A percentile compares a stretch with the other conserved stretches of the same genome.
Evolutionary conservation across 2,888 invertebrate species (phyloP).

Genomic region (Troides oblongomaculatus): DNA sequence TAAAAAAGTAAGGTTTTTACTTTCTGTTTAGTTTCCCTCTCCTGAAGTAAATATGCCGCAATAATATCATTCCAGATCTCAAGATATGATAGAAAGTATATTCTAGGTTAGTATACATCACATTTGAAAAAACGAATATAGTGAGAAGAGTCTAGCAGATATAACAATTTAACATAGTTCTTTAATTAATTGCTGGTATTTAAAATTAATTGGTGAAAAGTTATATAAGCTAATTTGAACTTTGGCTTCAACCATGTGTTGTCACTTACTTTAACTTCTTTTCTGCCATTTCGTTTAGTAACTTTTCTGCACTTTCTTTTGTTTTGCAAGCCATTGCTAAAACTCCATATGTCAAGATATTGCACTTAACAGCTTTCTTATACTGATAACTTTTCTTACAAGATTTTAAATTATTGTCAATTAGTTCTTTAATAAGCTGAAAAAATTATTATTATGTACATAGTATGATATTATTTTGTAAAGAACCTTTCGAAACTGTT

Average conservation of each 20-base stretch:
- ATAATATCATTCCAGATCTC: no score
- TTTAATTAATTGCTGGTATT: not conserved
- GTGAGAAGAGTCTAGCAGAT: no score
- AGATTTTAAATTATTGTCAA: slow-evolving; percentile 68
- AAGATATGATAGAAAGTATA: no score
- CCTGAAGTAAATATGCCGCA: no score
- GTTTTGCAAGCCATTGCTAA: slow-evolving; percentile 88
- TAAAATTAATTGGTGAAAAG: not conserved
- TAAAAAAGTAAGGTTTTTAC: no score
- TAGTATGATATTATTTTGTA: no score
- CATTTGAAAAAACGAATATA: no score
- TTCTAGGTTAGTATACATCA: no score
- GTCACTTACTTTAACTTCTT: slow-evolving; percentile 81
- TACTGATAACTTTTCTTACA: slow-evolving; percentile 52
- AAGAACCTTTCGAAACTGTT: no score
- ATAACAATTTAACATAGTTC: no score
- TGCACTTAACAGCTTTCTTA: slow-evolving; percentile 79
- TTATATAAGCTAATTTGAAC: not conserved
- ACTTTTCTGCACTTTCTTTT: slow-evolving; percentile 80
- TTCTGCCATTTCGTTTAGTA: slow-evolving; percentile 85
- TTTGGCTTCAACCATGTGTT: not conserved
- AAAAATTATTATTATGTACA: slow-evolving; percentile 34
- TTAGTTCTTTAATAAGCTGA: slow-evolving; percentile 78
- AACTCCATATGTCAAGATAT: slow-evolving; percentile 92
- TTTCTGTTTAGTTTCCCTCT: no score